Evolutionary conservation across 1,140 invertebrate genomes (phyloP), one percentile per base, ranked within the genome.

Genomic region (Oryctes rhinoceros): DNA sequence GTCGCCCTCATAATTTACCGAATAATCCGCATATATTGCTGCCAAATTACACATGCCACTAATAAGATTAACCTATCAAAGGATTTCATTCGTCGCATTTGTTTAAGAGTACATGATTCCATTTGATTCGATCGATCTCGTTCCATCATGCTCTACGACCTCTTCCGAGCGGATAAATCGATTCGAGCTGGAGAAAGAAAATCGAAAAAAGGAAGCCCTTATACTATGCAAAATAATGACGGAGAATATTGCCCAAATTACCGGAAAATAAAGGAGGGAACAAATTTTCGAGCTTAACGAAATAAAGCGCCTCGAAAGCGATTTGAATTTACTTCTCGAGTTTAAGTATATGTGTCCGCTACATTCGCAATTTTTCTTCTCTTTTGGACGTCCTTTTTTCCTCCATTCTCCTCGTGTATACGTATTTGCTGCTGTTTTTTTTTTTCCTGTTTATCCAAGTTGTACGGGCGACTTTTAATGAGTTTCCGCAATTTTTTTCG

Each of bases 251-350:
- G 65, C 35, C 65, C 65, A 71, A 71, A 71, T 71, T 71, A 71
- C 65, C 65, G 65, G 65, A 71, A 71, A 71, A 71, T 71, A 71
- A 71, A 71, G 65, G 24, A 71, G 65, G 65, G 35, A 59, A 71
- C 65, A 71, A 71, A 71, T 71, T 71, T 71, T 71, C 65, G 35
- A 37, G 35, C 65, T 71, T 24, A 71, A 71, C 65, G 20, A 71
- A 71, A 71, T 71, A 71, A 71, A 71, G 35, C 65, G 20, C 65
- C 20, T 11, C 24, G 35, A 37, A 71, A 71, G 20, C 65, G 65
- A 30, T 71, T 71, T 24, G 53, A 59, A 59, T 59, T 59, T 59
- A 59, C 53, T 59, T 59, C n/a, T 15, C 18, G 11, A 15, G 15
- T 59, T 59, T 59, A 59, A 59, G 53, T 59, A 15, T 59, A 59